A percentile compares a stretch with the other conserved stretches of the same genome.
These are phyloP conservation scores for Masticophis lateralis DNA, from an alignment of 2,797 vertebrate genomes.

Conservation along the genomic window DNA sequence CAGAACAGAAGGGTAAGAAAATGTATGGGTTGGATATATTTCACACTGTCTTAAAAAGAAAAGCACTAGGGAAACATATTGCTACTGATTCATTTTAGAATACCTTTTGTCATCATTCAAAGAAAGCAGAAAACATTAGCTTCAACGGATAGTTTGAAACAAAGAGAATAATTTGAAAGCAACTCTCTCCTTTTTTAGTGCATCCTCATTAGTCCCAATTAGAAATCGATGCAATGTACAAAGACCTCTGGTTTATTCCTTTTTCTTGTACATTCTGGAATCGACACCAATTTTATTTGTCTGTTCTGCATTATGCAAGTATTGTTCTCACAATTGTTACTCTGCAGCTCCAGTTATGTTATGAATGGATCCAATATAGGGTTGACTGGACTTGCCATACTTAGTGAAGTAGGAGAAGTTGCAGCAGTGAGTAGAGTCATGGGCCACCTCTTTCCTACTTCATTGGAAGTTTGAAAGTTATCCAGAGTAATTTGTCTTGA, in stretches of 20 bases:
- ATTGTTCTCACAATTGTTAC: neutral
- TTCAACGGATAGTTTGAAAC: neutral
- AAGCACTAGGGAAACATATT: slow-evolving; percentile 39
- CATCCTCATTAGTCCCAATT: slow-evolving; percentile 35
- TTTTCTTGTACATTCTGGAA: neutral
- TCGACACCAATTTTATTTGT: slow-evolving; percentile 30
- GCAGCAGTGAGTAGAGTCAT: neutral
- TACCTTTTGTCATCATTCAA: slow-evolving; percentile 27
- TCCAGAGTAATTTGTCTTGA: neutral
- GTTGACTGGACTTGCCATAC: neutral
- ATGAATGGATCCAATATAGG: no score
- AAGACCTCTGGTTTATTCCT: neutral
- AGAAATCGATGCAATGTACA: slow-evolving; percentile 31
- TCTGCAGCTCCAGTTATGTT: neutral
- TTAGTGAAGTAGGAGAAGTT: neutral
- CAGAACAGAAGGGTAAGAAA: slow-evolving; percentile 85
- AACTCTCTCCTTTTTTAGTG: neutral
- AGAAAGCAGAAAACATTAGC: slow-evolving; percentile 15
- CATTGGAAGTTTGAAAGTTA: neutral
- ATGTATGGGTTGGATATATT: slow-evolving; percentile 49
- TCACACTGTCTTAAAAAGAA: slow-evolving; percentile 36
- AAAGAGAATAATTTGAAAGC: slow-evolving; percentile 12
- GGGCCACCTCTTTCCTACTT: neutral
- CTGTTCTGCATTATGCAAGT: neutral
- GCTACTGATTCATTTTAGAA: slow-evolving; percentile 30